These are phyloP conservation scores for Nephrocerus scutellatus DNA, from an alignment of 2,888 invertebrate species.

Conservation along the genomic window DNA sequence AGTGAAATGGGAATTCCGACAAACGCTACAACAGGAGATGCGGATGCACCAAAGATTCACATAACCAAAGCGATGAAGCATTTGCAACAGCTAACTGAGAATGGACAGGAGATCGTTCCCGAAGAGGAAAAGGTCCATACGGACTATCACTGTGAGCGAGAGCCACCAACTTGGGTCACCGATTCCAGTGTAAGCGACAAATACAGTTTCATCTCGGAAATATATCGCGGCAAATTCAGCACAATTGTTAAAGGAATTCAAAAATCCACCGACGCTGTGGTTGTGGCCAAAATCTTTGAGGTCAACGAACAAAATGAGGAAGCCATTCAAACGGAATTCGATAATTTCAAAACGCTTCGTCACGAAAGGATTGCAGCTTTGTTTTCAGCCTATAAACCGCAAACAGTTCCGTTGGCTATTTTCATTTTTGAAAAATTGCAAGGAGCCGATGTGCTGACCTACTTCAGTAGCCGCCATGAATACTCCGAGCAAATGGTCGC, in stretches of 20 bases:
- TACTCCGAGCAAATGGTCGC: conserved; percentile 91
- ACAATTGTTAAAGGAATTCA: conserved; percentile 77
- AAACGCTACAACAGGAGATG: conserved; percentile 61
- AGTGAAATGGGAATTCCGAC: conserved; percentile 84
- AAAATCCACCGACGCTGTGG: conserved; percentile 64
- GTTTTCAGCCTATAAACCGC: conserved; percentile 63
- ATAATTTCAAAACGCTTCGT: conserved; percentile 69
- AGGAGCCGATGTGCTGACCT: conserved; percentile 86
- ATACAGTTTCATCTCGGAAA: conserved; percentile 79
- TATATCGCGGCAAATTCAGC: conserved; percentile 79
- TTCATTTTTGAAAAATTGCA: conserved; percentile 77
- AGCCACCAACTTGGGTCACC: conserved; percentile 66
- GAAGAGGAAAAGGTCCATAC: conserved; percentile 58
- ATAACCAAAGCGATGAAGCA: conserved; percentile 77
- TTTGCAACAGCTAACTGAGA: conserved; percentile 77
- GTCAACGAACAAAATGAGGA: conserved; percentile 58
- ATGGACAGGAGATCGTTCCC: conserved; percentile 63
- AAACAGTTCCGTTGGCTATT: conserved; percentile 61
- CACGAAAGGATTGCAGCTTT: conserved; percentile 82
- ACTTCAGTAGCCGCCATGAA: conserved; percentile 78
- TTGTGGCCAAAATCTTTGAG: conserved; percentile 79
- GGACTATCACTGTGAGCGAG: conserved; percentile 68
- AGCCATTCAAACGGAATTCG: conserved; percentile 71
- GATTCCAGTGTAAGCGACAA: conserved; percentile 63
- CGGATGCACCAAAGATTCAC: conserved; percentile 66